A percentile compares a stretch with the other conserved stretches of the same genome.
phyloP scores from a whole-genome alignment of 2,888 invertebrate genomes.

The Megaustenia siamemsis region DNA sequence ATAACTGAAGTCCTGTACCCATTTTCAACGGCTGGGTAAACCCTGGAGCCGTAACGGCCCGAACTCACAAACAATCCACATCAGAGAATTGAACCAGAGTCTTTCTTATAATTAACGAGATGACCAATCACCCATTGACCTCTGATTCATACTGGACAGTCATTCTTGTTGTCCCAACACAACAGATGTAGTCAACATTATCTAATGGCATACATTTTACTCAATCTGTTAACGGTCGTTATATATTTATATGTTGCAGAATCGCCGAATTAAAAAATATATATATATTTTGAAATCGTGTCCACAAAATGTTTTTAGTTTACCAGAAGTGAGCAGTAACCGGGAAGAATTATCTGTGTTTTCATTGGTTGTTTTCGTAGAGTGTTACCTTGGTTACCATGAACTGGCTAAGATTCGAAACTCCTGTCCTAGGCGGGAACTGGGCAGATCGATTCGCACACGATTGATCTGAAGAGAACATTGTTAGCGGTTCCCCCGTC shows the following conservation, averaged over 20 bases:
- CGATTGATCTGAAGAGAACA: slow-evolving; percentile 12
- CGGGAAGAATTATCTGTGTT: not conserved
- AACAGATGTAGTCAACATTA: too few species aligned
- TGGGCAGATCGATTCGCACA: not conserved
- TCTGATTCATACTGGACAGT: too few species aligned
- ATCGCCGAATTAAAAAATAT: not conserved
- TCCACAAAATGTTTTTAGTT: not conserved
- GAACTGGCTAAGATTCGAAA: not conserved
- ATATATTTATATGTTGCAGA: not conserved
- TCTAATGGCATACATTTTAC: not conserved
- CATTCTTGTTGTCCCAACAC: too few species aligned
- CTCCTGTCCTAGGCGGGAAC: not conserved
- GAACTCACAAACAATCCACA: too few species aligned
- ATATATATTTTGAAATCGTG: too few species aligned
- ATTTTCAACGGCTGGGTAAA: too few species aligned
- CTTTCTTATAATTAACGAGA: too few species aligned
- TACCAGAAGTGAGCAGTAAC: not conserved
- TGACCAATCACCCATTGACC: too few species aligned
- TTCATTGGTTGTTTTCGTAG: not conserved
- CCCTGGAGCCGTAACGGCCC: too few species aligned
- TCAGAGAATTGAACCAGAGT: too few species aligned
- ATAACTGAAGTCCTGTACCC: too few species aligned
- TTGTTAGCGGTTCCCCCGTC: not conserved
- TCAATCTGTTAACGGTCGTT: not conserved
- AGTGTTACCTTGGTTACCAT: not conserved